phyloP scores from a whole-genome alignment of 2,113 vertebrate species.

The Chamaetylas fuelleborni region DNA sequence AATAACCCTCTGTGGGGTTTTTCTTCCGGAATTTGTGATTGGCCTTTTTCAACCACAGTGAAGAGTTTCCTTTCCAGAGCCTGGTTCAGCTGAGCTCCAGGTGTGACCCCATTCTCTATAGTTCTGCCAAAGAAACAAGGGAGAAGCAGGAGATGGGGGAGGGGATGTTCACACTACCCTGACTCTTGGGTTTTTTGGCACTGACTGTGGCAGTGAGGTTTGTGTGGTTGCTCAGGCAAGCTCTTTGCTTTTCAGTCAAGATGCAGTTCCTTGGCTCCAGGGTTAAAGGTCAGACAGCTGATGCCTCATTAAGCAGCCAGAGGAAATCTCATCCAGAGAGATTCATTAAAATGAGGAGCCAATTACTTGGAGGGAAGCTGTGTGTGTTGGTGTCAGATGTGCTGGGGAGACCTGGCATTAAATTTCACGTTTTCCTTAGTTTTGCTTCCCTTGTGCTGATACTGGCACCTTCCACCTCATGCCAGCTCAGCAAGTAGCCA shows the following conservation, averaged over 20 bases:
- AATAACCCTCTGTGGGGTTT: neutral
- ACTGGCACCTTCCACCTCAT: neutral
- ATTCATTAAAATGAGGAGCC: neutral
- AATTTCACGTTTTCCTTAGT: neutral
- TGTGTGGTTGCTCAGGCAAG: neutral
- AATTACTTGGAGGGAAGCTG: neutral
- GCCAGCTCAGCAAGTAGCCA: neutral
- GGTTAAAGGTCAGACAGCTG: neutral
- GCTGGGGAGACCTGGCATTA: neutral
- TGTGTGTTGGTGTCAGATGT: neutral
- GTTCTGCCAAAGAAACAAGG: neutral
- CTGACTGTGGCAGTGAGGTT: neutral
- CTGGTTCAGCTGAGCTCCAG: neutral
- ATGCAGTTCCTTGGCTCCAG: neutral
- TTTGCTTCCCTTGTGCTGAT: neutral
- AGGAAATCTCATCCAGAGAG: neutral
- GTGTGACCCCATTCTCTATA: neutral
- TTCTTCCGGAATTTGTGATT: accelerated
- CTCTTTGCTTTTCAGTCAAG: neutral
- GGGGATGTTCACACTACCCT: neutral
- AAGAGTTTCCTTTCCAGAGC: neutral
- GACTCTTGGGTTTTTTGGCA: neutral
- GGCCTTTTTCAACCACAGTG: neutral
- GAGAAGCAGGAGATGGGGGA: neutral
- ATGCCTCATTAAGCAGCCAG: neutral